Base-by-base conservation (phyloP, 2,888 invertebrate species). In the Brachyptera putata region DNA sequence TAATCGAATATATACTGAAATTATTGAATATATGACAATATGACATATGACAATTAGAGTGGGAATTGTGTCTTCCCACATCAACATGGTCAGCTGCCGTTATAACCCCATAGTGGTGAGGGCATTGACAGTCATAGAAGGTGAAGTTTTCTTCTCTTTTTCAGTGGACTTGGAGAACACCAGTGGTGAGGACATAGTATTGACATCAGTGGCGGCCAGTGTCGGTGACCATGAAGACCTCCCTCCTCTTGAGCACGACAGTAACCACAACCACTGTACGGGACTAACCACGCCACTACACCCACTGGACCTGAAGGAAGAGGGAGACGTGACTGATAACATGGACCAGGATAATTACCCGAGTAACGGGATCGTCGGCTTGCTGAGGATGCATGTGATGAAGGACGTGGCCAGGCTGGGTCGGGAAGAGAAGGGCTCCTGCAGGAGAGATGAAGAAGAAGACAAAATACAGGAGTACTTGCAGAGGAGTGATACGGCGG, bases 401-500 rank as follows among this genome's bases (percentile, higher is more conserved):
- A 55, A 50, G 13, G 46, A 46, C 21, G 22, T 21, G 13, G 21
- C 11, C 13, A 53, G 16, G 9, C 18, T 18, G 36, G 21, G 14
- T 3, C 16, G 30, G 18, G 16, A 9, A 11, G 41, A 30, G 30
- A 37, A 48, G 24, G 18, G 59, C 1, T 30, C 22, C 13, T 14
- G 3, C n/a, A 46, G 13, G 41, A 46, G 24, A 3, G 60, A 36
- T 26, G 69, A 69, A 30, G 74, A 75, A 53, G 71, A 68, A 18
- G 75, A 75, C 49, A 73, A 73, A 65, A 76, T 79, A 43, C 70
- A 75, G 65, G 77, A 78, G 68, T 76, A 77, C 68, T 71, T 80
- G 67, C 73, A 73, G 64, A 71, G 79, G 60, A 75, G 75, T 61
- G 79, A 80, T 69, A 80, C 80, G 3, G 79, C 78, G 18, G 77